Percentiles rank a stretch among this genome's conserved stretches.
These are phyloP conservation scores for Pocillopora damicornis DNA, from an alignment of 64 coral and sea anemone species.

Conservation along the genomic window DNA sequence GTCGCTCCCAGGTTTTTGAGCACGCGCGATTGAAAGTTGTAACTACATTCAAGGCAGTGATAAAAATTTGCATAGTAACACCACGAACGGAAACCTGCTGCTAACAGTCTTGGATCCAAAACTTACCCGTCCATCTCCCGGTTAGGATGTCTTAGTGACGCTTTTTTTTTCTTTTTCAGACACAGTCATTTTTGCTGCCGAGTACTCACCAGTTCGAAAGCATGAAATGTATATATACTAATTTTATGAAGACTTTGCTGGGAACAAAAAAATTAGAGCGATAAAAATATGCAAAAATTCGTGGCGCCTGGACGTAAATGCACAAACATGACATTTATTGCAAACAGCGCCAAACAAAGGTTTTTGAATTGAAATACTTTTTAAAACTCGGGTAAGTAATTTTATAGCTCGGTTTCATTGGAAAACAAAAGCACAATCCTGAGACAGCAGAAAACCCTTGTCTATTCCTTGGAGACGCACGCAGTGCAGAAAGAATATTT, in stretches of 20 bases:
- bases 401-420: neutral
- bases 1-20: constrained; percentile 28
- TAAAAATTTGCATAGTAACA: constrained; percentile 40
- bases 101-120: neutral
- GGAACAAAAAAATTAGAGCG: neutral
- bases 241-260: neutral
- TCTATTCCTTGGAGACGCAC: neutral
- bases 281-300: constrained; percentile 25
- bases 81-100: constrained; percentile 31
- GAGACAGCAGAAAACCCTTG: neutral
- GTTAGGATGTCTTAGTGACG: neutral
- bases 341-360: neutral
- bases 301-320: constrained; percentile 11
- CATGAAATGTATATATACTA: neutral
- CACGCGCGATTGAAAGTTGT: constrained; percentile 19
- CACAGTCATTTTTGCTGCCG: neutral
- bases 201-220: neutral
- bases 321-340: constrained; percentile 21
- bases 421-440: neutral
- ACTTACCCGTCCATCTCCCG: constrained; percentile 29
- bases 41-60: constrained; percentile 4
- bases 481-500: neutral
- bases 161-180: neutral
- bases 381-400: neutral
- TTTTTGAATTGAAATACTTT: neutral